Percentiles rank a stretch among this genome's conserved stretches.
Evolutionary conservation across 2,888 invertebrate genomes (phyloP).

Genomic region (Agriopis leucophaearia): DNA sequence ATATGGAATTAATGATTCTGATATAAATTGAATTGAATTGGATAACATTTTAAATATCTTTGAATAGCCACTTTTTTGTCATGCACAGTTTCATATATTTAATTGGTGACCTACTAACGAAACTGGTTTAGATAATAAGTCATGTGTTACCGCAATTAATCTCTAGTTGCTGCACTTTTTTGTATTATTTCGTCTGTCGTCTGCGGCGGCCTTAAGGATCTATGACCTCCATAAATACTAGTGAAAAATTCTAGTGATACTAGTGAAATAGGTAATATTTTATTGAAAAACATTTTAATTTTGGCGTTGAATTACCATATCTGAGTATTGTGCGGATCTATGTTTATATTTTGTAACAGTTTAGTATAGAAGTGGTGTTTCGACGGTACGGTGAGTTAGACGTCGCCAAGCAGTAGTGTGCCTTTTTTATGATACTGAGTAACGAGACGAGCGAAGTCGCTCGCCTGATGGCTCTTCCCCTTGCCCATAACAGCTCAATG

Average conservation of each 20-base stretch:
- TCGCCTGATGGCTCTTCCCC: no score
- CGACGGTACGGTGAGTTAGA: no score
- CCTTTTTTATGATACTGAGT: no score
- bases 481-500: no score
- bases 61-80: neutral
- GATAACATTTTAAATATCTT: no score
- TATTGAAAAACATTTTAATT: neutral
- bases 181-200: neutral
- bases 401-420: no score
- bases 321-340: neutral
- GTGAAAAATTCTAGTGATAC: no score
- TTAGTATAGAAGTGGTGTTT: no score
- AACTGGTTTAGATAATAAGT: neutral
- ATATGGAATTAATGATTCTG: no score
- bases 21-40: no score
- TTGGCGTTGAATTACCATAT: neutral
- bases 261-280: slow-evolving; percentile 2
- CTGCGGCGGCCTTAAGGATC: neutral
- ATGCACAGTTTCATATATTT: neutral
- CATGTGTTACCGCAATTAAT: neutral
- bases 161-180: neutral
- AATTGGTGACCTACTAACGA: neutral
- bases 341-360: no score
- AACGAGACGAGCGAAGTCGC: no score
- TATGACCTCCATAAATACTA: neutral